Evolutionary conservation across 2,797 vertebrate genomes (phyloP).

Genomic region (Microctenopoma steveboyesi): DNA sequence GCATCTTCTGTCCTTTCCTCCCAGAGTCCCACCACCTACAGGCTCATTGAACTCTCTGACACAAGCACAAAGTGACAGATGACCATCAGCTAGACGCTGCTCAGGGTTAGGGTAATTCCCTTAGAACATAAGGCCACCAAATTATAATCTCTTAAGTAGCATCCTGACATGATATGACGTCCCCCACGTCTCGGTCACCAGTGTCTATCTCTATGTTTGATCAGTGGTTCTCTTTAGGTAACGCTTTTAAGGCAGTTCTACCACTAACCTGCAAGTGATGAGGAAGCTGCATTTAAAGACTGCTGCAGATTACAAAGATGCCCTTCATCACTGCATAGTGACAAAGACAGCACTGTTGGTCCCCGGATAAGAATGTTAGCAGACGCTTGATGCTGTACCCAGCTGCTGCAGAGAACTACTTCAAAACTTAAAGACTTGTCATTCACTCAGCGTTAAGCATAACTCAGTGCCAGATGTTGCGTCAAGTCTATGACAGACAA

Average conservation of each 20-base stretch:
- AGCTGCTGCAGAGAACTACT: slow-evolving; percentile 14
- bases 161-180: slow-evolving; percentile 57
- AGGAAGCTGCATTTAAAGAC: slow-evolving; percentile 45
- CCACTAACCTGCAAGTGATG: slow-evolving; percentile 41
- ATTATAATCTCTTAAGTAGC: slow-evolving; percentile 78
- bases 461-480: not conserved
- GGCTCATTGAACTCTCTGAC: not conserved
- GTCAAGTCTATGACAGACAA: not conserved
- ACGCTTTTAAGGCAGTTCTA: slow-evolving; percentile 16
- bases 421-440: not conserved
- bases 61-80: slow-evolving; percentile 18
- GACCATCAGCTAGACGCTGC: slow-evolving; percentile 20
- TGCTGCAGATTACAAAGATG: slow-evolving; percentile 68
- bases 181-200: slow-evolving; percentile 20
- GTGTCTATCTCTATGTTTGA: not conserved
- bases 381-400: slow-evolving; percentile 44
- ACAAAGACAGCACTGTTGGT: slow-evolving; percentile 72
- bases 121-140: slow-evolving; percentile 69
- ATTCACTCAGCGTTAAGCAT: not conserved
- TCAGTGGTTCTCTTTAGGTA: not conserved
- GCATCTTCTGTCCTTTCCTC: slow-evolving; percentile 5
- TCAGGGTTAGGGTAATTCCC: slow-evolving; percentile 50
- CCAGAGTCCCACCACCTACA: not conserved
- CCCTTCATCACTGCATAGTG: slow-evolving; percentile 51
- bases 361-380: slow-evolving; percentile 46